These are phyloP conservation scores for Choreutis nemorana DNA, from an alignment of 2,888 invertebrate genomes.

Conservation along the genomic window DNA sequence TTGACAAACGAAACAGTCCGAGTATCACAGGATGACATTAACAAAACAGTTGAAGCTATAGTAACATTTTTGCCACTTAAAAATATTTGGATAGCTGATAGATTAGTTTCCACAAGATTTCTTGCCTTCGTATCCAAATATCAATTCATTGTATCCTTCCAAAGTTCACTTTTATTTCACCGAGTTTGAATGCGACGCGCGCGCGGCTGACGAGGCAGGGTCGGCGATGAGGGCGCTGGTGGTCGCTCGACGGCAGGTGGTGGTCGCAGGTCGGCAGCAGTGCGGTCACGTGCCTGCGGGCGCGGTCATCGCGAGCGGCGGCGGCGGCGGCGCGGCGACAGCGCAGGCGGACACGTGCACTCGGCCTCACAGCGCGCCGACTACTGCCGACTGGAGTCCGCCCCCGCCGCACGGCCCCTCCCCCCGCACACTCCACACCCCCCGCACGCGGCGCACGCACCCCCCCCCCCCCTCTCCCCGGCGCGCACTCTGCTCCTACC, in stretches of 20 bases:
- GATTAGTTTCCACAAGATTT: conserved; percentile 2
- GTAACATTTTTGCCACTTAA: too few species aligned
- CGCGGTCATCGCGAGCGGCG: conserved; percentile 6
- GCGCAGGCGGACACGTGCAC: too few species aligned
- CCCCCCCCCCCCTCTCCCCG: conserved; percentile 8
- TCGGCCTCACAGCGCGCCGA: too few species aligned
- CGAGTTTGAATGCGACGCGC: too few species aligned
- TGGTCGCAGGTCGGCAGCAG: conserved; percentile 5
- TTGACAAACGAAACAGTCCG: too few species aligned
- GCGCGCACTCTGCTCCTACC: conserved; percentile 4
- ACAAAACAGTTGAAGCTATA: too few species aligned
- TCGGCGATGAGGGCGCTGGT: conserved; percentile 9
- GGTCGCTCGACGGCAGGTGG: conserved; percentile 11
- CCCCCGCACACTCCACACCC: conserved; percentile 11
- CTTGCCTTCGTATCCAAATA: conserved; percentile 10
- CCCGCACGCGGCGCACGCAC: conserved; percentile 10
- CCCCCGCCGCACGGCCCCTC: conserved; percentile 10
- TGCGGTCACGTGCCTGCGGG: conserved; percentile 5
- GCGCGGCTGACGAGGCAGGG: conserved; percentile 4
- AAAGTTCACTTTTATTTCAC: conserved; percentile 8
- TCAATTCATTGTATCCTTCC: conserved; percentile 11
- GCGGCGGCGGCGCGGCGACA: conserved; percentile 9
- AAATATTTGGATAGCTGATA: neutral
- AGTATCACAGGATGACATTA: too few species aligned
- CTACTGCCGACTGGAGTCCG: conserved; percentile 6